Evolutionary conservation across 2,888 invertebrate genomes (phyloP).

Genomic region (Incurvaria masculella): DNA sequence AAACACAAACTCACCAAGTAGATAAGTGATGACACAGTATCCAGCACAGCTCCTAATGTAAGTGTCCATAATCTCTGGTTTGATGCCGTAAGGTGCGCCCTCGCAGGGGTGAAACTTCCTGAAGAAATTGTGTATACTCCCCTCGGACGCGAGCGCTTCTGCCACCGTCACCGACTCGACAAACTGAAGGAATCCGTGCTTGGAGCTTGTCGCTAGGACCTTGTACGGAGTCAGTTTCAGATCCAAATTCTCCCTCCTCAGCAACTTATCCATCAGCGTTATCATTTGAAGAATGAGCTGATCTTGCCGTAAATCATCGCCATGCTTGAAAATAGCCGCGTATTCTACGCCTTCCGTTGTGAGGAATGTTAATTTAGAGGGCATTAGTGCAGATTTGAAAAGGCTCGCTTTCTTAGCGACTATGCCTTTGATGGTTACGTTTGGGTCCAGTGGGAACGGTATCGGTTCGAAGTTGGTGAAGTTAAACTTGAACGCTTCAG

Average conservation of each 20-base stretch:
- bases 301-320: slow-evolving; percentile 96
- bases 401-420: slow-evolving; percentile 85
- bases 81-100: slow-evolving; percentile 84
- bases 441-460: slow-evolving; percentile 93
- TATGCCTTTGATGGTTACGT: slow-evolving; percentile 83
- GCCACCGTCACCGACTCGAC: slow-evolving; percentile 92
- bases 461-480: slow-evolving; percentile 89
- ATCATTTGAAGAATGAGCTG: slow-evolving; percentile 98
- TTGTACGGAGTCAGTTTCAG: slow-evolving; percentile 92
- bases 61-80: slow-evolving; percentile 94
- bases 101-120: slow-evolving; percentile 87
- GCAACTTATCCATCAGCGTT: slow-evolving; percentile 93
- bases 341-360: slow-evolving; percentile 82
- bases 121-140: slow-evolving; percentile 91
- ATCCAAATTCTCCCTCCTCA: slow-evolving; percentile 93
- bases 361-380: slow-evolving; percentile 83
- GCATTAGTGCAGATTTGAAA: slow-evolving; percentile 97
- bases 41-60: slow-evolving; percentile 96
- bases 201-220: slow-evolving; percentile 93
- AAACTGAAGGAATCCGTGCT: slow-evolving; percentile 96
- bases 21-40: slow-evolving; percentile 97
- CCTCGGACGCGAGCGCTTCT: slow-evolving; percentile 83
- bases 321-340: slow-evolving; percentile 95
- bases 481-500: slow-evolving; percentile 78
- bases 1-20: slow-evolving; percentile 63